Evolutionary conservation across 2,797 vertebrate genomes (phyloP).

Genomic region (Podargus strigoides): DNA sequence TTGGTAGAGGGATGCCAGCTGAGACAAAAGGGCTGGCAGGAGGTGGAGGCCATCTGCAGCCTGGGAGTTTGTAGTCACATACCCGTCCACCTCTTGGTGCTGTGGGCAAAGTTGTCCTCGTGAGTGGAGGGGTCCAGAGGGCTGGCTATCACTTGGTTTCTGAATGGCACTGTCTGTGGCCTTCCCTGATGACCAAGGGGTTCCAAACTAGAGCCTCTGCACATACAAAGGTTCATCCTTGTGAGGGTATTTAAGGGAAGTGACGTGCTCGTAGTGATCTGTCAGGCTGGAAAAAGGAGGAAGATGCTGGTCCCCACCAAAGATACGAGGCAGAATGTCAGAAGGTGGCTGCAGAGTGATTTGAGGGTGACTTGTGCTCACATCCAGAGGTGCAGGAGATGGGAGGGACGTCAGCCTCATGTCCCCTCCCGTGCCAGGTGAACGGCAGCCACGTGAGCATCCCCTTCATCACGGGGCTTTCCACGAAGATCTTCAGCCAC

Average conservation of each 20-base stretch:
- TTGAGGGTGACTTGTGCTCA: fast-evolving
- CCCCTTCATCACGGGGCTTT: constrained; percentile 91
- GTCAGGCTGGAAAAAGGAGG: not conserved
- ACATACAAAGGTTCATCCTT: fast-evolving
- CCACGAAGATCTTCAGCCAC: constrained; percentile 90
- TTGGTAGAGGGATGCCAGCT: fast-evolving
- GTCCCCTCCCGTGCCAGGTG: constrained; percentile 71
- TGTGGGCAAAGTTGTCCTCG: fast-evolving
- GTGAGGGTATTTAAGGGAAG: not conserved
- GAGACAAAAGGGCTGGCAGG: too few species aligned
- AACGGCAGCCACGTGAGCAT: constrained; percentile 92
- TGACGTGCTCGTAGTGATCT: fast-evolving
- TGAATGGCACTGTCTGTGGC: not conserved
- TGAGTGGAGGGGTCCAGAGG: fast-evolving
- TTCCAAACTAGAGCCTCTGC: not conserved
- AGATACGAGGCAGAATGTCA: not conserved
- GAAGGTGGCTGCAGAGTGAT: fast-evolving
- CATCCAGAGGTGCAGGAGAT: fast-evolving
- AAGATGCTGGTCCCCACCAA: not conserved
- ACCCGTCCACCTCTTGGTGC: too few species aligned
- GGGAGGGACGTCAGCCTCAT: fast-evolving
- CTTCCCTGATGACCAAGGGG: not conserved
- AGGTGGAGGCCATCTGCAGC: fast-evolving
- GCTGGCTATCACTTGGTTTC: fast-evolving
- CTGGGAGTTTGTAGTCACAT: fast-evolving